Evolutionary conservation across 2,797 vertebrate species (phyloP).

Genomic region (Sebastiscus tertius): DNA sequence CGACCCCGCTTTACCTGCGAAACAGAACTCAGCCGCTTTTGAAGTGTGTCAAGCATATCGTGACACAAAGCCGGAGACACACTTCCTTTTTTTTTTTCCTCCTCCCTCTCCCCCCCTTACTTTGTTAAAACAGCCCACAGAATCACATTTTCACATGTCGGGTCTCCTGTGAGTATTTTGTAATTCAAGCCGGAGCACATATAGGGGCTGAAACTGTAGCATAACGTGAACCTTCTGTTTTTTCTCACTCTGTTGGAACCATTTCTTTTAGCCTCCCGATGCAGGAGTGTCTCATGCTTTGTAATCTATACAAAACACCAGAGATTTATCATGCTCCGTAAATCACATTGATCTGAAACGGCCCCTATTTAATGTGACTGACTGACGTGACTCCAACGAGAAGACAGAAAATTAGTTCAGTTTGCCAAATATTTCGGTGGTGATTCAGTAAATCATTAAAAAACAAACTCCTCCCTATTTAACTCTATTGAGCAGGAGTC

Average conservation of each 20-base stretch:
- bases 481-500: not conserved
- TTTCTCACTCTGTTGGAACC: constrained; percentile 44
- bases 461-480: not conserved
- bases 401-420: constrained; percentile 1
- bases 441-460: constrained; percentile 19
- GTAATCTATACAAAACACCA: constrained; percentile 21
- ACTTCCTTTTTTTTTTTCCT: not conserved
- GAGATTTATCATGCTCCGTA: constrained; percentile 28
- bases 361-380: constrained; percentile 14
- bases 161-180: constrained; percentile 37
- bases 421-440: constrained; percentile 32
- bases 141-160: constrained; percentile 25
- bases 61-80: not conserved
- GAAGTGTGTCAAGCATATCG: constrained; percentile 38
- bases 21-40: constrained; percentile 38
- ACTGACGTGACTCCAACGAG: constrained; percentile 12
- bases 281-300: constrained; percentile 26
- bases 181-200: constrained; percentile 34
- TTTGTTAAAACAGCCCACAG: constrained; percentile 19
- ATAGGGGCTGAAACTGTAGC: constrained; percentile 61
- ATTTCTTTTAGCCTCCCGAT: not conserved
- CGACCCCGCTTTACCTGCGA: constrained; percentile 42
- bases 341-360: constrained; percentile 36
- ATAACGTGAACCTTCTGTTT: constrained; percentile 49
- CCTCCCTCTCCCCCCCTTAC: not conserved